phyloP scores from a whole-genome alignment of 2,113 vertebrate genomes.

The Otus sunia region DNA sequence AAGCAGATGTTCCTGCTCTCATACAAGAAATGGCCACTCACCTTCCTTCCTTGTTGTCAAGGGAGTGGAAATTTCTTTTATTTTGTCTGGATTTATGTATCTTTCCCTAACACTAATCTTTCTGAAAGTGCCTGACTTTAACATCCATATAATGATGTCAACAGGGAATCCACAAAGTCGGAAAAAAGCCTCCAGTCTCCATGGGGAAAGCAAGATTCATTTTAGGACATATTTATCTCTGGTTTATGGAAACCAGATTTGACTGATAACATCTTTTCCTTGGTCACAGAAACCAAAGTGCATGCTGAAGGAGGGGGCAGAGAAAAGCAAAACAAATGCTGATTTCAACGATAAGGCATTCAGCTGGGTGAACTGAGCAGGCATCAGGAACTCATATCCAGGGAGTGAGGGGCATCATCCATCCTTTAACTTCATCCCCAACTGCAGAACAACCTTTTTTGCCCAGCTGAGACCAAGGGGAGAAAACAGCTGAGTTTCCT shows the following conservation, averaged over 20 bases:
- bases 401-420: not conserved
- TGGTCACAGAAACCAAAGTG: not conserved
- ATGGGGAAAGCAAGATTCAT: not conserved
- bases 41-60: not conserved
- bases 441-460: not conserved
- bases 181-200: not conserved
- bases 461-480: not conserved
- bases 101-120: not conserved
- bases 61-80: not conserved
- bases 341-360: not conserved
- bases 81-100: not conserved
- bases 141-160: not conserved
- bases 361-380: not conserved
- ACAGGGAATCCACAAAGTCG: not conserved
- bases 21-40: not conserved
- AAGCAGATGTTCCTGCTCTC: not conserved
- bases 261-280: not conserved
- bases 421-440: not conserved
- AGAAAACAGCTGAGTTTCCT: not conserved
- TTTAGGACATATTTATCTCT: not conserved
- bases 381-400: not conserved
- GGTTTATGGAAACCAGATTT: not conserved
- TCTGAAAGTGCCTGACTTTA: slow-evolving; percentile 3
- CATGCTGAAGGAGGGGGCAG: not conserved
- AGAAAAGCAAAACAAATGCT: not conserved